phyloP scores from a whole-genome alignment of 2,113 vertebrate genomes.

The Montifringilla adamsi region DNA sequence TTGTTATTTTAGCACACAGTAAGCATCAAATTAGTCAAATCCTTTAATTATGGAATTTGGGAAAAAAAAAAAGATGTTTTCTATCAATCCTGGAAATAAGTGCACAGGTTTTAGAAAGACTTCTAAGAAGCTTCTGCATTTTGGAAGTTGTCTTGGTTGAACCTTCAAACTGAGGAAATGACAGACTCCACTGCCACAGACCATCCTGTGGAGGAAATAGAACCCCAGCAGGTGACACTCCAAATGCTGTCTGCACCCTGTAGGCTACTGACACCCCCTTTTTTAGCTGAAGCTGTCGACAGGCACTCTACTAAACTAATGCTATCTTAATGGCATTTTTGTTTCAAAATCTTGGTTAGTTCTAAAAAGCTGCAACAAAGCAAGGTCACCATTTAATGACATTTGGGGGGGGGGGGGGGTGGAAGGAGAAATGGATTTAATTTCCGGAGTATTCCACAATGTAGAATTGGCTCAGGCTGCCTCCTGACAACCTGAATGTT shows the following conservation, averaged over 20 bases:
- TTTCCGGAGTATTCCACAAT: not conserved
- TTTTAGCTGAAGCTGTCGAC: not conserved
- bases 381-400: not conserved
- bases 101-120: not conserved
- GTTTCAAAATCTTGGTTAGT: not conserved
- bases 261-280: not conserved
- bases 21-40: not conserved
- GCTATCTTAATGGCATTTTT: not conserved
- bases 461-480: not conserved
- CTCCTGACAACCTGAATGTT: not conserved
- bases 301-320: not conserved
- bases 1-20: not conserved
- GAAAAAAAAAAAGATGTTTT: not conserved
- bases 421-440: not conserved
- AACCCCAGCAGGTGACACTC: not conserved
- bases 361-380: not conserved
- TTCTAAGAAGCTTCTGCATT: not conserved
- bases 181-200: not conserved
- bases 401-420: no score
- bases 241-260: not conserved
- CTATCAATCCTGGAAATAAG: not conserved
- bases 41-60: not conserved
- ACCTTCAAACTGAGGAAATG: not conserved
- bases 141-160: not conserved
- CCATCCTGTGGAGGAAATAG: not conserved